A percentile compares a stretch with the other conserved stretches of the same genome.
These are phyloP conservation scores for Pseudochaenichthys georgianus DNA, from an alignment of 2,797 vertebrate genomes.

Conservation along the genomic window DNA sequence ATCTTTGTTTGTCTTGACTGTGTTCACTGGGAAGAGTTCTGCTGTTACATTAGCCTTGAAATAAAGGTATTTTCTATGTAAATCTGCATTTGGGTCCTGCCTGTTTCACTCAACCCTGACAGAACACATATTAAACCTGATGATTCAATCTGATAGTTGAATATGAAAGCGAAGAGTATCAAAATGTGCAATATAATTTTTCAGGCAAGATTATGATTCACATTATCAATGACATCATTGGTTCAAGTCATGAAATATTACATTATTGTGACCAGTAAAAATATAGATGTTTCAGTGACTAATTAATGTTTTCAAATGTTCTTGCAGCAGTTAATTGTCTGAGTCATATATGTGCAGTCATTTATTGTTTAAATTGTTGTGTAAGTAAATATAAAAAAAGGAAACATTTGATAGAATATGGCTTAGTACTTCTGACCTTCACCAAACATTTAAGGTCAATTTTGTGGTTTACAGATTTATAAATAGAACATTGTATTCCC, in stretches of 20 bases:
- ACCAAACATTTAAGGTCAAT: conserved; percentile 22
- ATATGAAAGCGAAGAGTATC: background rate
- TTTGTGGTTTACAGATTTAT: conserved; percentile 8
- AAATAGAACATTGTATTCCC: conserved; percentile 39
- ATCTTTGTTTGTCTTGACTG: too few relatives aligned
- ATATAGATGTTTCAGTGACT: too few relatives aligned
- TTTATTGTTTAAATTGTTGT: background rate
- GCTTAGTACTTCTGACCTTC: conserved; percentile 23
- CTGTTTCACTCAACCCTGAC: too few relatives aligned
- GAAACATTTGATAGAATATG: conserved; percentile 19
- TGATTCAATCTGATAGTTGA: background rate
- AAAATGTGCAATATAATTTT: background rate
- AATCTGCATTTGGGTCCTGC: too few relatives aligned
- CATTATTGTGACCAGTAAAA: too few relatives aligned
- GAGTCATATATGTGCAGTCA: conserved; percentile 5
- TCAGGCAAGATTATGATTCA: background rate
- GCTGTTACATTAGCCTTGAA: too few relatives aligned
- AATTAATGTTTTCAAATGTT: background rate
- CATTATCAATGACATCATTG: background rate
- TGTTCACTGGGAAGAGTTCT: too few relatives aligned
- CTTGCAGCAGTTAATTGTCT: background rate
- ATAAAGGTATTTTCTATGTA: too few relatives aligned
- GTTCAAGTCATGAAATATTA: background rate
- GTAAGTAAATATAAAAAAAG: background rate
- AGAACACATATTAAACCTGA: background rate